Conservation (phyloP, 2,113 vertebrate genomes). For the Stictonetta naevosa region DNA sequence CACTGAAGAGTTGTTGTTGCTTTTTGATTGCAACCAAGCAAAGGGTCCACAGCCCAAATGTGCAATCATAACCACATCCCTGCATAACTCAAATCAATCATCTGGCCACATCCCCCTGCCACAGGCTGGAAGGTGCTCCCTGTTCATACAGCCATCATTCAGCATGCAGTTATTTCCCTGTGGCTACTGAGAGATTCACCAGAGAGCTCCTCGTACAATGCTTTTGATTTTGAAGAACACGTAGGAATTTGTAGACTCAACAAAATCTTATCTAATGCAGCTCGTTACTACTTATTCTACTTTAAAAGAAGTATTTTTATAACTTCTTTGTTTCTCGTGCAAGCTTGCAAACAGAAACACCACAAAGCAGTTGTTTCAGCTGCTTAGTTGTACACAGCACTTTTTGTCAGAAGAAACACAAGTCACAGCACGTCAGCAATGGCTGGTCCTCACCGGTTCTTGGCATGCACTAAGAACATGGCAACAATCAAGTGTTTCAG, state of each 20-base stretch:
- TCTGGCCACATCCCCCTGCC: not conserved
- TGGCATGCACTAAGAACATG: not conserved
- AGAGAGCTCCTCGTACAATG: not conserved
- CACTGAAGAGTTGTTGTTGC: too few relatives aligned
- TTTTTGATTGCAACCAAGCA: not conserved
- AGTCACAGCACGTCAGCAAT: not conserved
- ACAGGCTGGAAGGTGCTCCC: not conserved
- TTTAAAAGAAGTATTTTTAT: not conserved
- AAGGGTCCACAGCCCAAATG: not conserved
- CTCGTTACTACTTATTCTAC: not conserved
- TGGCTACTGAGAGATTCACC: not conserved
- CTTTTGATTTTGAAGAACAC: not conserved
- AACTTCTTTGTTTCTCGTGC: not conserved
- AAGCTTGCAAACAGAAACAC: not conserved
- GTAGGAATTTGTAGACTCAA: not conserved
- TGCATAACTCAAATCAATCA: not conserved
- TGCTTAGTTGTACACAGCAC: not conserved
- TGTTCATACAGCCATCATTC: not conserved
- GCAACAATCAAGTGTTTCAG: not conserved
- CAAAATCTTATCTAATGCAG: not conserved
- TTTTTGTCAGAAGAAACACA: not conserved
- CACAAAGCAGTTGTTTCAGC: not conserved
- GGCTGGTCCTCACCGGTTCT: not conserved
- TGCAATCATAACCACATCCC: not conserved
- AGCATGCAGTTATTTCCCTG: not conserved